These are phyloP conservation scores for Tor tambroides DNA, from an alignment of 2,113 vertebrate species.

Conservation along the genomic window DNA sequence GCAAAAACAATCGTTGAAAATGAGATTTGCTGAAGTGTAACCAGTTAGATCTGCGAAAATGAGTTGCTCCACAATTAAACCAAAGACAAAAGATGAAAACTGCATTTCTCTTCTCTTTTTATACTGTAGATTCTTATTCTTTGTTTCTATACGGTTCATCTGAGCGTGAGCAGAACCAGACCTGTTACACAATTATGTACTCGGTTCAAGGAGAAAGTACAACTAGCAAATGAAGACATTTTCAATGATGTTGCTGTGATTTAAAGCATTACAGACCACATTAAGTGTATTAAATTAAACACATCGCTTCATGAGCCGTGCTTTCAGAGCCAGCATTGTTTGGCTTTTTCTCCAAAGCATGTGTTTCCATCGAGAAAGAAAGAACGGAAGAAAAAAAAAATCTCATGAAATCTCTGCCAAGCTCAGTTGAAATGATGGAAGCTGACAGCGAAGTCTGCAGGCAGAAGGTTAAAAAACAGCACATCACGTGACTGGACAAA, in stretches of 20 bases:
- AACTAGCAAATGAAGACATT: constrained; percentile 36
- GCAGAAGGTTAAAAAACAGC: constrained; percentile 78
- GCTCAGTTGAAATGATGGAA: constrained; percentile 76
- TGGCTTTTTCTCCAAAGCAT: constrained; percentile 65
- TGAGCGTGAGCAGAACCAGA: constrained; percentile 80
- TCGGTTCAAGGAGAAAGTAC: neutral
- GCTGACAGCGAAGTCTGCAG: constrained; percentile 78
- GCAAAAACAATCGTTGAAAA: too few relatives aligned
- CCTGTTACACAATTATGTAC: neutral
- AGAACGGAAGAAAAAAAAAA: constrained; percentile 50
- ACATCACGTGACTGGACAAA: constrained; percentile 73
- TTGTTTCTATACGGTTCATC: neutral
- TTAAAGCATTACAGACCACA: constrained; percentile 36
- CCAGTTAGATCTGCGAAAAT: too few relatives aligned
- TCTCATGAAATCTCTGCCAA: constrained; percentile 62
- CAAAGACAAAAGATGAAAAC: too few relatives aligned
- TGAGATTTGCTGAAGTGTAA: too few relatives aligned
- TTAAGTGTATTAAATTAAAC: constrained; percentile 46
- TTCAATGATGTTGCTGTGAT: constrained; percentile 27
- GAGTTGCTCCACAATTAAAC: too few relatives aligned
- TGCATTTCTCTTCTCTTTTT: too few relatives aligned
- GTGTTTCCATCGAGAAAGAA: constrained; percentile 65
- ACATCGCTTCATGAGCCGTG: constrained; percentile 6
- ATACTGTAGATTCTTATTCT: too few relatives aligned
- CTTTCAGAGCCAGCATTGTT: constrained; percentile 53